These are phyloP conservation scores for Elgaria multicarinata DNA, from an alignment of 2,113 vertebrate genomes.

Conservation along the genomic window DNA sequence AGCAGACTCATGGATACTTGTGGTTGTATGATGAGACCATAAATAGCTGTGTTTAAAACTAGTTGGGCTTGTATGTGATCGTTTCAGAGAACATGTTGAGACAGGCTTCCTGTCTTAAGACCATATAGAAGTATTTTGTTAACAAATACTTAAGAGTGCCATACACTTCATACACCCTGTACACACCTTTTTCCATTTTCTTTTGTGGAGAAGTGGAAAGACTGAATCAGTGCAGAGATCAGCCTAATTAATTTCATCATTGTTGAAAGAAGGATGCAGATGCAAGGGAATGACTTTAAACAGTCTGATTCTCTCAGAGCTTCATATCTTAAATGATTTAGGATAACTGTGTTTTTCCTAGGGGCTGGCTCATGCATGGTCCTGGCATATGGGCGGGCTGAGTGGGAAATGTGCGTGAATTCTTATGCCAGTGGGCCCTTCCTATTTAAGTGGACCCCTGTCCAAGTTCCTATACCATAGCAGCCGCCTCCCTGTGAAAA, in stretches of 20 bases:
- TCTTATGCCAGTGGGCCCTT: neutral
- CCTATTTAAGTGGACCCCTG: neutral
- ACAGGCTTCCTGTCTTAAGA: slow-evolving; percentile 25
- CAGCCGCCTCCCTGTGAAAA: neutral
- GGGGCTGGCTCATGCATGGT: neutral
- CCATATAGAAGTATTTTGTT: slow-evolving; percentile 20
- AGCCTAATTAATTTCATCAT: neutral
- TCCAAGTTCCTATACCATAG: neutral
- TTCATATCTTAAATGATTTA: neutral
- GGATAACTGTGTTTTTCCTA: neutral
- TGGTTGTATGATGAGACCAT: neutral
- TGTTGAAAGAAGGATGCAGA: neutral
- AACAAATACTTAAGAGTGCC: neutral
- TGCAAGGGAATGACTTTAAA: neutral
- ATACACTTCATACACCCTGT: neutral
- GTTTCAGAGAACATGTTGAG: slow-evolving; percentile 15
- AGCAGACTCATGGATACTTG: neutral
- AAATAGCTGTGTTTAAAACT: slow-evolving; percentile 50
- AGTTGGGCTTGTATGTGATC: slow-evolving; percentile 58
- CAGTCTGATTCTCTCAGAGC: neutral
- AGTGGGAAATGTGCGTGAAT: neutral
- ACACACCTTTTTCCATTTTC: neutral
- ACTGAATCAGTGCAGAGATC: slow-evolving; percentile 1
- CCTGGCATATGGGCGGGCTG: neutral
- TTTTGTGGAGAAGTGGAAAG: neutral